Base-by-base conservation (phyloP, 2,113 vertebrate species). In the Pygoscelis adeliae region DNA sequence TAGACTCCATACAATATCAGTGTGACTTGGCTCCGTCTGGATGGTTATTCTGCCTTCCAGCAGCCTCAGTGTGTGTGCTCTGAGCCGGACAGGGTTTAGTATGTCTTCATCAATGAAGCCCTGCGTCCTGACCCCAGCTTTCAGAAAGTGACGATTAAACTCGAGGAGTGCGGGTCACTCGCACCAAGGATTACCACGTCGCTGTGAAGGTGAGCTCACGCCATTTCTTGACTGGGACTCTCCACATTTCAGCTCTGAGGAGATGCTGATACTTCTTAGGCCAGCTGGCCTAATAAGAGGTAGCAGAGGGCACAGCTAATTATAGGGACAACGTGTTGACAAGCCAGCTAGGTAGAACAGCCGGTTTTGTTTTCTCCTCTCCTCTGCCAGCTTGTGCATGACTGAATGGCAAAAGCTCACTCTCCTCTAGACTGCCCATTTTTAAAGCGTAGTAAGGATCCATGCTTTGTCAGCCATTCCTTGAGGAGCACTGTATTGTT, bases 161-260 rank as follows among this genome's bases (percentile, higher is more conserved):
- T 8, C 0, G 2, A 55, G 38, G 32, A 55, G 36, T 4, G 1
- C 0, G 1, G 42, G 34, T 56, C 46, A 6, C 49, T 63, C 2
- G 1, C n/a, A 3, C 59, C 21, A 16, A 52, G 55, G 69, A 69
- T 67, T 25, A 4, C 83, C 19, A 5, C 2, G 0, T 23, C 4
- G 4, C 58, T 56, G 9, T 15, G 49, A 66, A 93, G 93, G 93
- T 96, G 55, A 94, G 93, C 32, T 83, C 21, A 3, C 2, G 2
- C 38, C 22, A 0, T 55, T 74, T 90, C 71, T 70, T 38, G 34
- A 23, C 38, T 2, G 8, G n/a, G n/a, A 47, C 17, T 62, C 44
- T 22, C 14, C 5, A 2, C 13, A 0, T 61, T 55, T 30, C 50
- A 32, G 26, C 30, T 56, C 56, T n/a, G 44, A 61, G 44, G 69